Evolutionary conservation across 2,888 invertebrate genomes (phyloP), one percentile per base, ranked within the genome.

Genomic region (Homarus gammarus): DNA sequence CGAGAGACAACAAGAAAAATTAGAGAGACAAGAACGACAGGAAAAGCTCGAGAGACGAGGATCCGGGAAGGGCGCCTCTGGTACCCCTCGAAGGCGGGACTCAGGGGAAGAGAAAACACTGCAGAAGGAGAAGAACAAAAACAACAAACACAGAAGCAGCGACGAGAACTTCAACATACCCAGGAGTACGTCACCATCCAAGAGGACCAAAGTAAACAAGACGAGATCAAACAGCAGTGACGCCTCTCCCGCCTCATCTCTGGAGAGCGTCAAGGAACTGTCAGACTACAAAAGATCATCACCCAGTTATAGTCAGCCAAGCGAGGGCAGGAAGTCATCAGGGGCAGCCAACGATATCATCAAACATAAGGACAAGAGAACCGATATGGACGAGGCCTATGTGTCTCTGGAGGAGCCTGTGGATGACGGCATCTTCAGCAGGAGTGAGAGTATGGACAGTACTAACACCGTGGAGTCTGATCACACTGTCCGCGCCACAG

Each of bases 401-500:
- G 85, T 82, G 51, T 91, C 91, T 6, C 64, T 91, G 15, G 91
- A 91, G 79, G 91, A 91, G n/a, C 81, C 87, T 36, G 79, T 88
- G 33, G 88, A 88, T 33, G 88, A 84, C 61, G 78, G 85, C 36
- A 89, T 89, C 36, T 84, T 78, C 82, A 84, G 84, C 75, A 82
- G 90, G 44, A 87, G 90, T 78, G 87, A 87, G 31, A 90, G 90
- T 31, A 90, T 84, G 82, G 90, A 87, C 77, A 89, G 89, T 64
- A 77, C 91, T 6, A 84, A 83, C 33, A 85, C 89, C 1, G 78
- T 89, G 27, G 91, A 89, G 64, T 91, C 91, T 27, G 91, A 91
- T 36, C 89, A 87, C 49, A 89, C 91, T 40, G 79, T 89, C 27
- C 70, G 73, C 18, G 87, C 79, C 31, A 87, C 87, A 31, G 87